phyloP scores from a whole-genome alignment of 2,113 vertebrate species.

The Acanthisitta chloris region DNA sequence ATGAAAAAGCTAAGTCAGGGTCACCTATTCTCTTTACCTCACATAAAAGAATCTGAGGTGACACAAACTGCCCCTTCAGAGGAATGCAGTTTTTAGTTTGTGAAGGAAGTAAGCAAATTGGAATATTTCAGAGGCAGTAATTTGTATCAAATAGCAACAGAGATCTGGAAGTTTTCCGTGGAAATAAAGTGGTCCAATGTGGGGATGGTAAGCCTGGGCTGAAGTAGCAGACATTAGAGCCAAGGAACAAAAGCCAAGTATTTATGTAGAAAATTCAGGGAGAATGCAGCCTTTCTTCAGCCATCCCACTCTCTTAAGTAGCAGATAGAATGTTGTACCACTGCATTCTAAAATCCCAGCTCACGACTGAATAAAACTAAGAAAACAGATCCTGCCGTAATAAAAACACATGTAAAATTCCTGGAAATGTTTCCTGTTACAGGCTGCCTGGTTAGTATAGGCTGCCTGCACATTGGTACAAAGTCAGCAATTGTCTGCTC shows the following conservation, averaged over 20 bases:
- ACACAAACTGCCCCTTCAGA: neutral
- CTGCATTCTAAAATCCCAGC: neutral
- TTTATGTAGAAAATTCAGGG: neutral
- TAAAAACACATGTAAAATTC: conserved; percentile 57
- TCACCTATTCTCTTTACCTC: neutral
- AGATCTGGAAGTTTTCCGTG: conserved; percentile 4
- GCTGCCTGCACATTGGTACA: conserved; percentile 5
- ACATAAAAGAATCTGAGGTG: neutral
- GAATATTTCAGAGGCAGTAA: neutral
- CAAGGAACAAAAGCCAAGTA: conserved; percentile 14
- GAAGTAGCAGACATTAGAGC: neutral
- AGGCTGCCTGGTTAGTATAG: conserved; percentile 15
- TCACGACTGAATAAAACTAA: neutral
- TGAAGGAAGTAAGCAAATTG: neutral
- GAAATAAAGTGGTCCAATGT: neutral
- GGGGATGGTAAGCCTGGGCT: neutral
- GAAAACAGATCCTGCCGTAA: neutral
- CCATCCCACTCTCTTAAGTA: neutral
- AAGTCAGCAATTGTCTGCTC: conserved; percentile 11
- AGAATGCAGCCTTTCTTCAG: conserved; percentile 6
- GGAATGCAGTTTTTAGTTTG: neutral
- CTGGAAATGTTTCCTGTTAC: conserved; percentile 48
- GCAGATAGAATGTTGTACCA: neutral
- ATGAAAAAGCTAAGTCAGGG: neutral
- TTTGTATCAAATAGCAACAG: neutral